Evolutionary conservation across 2,888 invertebrate genomes (phyloP).

Genomic region (Mactromeris polynyma): DNA sequence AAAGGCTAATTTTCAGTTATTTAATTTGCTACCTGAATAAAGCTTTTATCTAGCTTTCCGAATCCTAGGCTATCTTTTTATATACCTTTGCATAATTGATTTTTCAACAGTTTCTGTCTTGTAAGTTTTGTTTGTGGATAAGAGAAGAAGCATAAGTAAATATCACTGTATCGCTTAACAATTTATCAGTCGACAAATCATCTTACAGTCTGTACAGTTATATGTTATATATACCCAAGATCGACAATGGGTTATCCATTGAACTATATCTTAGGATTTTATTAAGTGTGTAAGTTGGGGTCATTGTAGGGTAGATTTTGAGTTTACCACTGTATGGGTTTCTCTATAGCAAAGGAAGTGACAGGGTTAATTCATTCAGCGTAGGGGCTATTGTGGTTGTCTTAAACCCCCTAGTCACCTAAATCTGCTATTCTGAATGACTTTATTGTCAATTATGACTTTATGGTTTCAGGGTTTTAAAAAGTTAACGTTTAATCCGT

Average conservation of each 20-base stretch:
- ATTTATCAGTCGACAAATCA: conserved; percentile 60
- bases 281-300: conserved; percentile 43
- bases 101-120: conserved; percentile 58
- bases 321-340: conserved; percentile 32
- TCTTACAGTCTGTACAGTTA: conserved; percentile 28
- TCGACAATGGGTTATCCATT: conserved; percentile 44
- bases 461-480: conserved; percentile 40
- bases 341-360: not conserved
- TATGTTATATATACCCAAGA: conserved; percentile 36
- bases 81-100: conserved; percentile 63
- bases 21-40: not conserved
- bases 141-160: conserved; percentile 52
- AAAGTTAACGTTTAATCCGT: conserved; percentile 23
- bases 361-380: conserved; percentile 27
- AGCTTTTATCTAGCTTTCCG: not conserved
- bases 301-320: conserved; percentile 41
- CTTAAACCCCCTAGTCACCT: not conserved
- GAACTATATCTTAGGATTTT: conserved; percentile 44
- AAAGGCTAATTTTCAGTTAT: not conserved
- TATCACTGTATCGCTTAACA: conserved; percentile 61
- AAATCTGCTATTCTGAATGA: not conserved
- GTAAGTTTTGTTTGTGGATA: conserved; percentile 49
- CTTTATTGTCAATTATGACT: conserved; percentile 49
- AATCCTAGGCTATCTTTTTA: conserved; percentile 16
- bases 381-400: conserved; percentile 18